A percentile compares a stretch with the other conserved stretches of the same genome.
phyloP scores from a whole-genome alignment of 1,140 invertebrate species.

The Caligus rogercresseyi region DNA sequence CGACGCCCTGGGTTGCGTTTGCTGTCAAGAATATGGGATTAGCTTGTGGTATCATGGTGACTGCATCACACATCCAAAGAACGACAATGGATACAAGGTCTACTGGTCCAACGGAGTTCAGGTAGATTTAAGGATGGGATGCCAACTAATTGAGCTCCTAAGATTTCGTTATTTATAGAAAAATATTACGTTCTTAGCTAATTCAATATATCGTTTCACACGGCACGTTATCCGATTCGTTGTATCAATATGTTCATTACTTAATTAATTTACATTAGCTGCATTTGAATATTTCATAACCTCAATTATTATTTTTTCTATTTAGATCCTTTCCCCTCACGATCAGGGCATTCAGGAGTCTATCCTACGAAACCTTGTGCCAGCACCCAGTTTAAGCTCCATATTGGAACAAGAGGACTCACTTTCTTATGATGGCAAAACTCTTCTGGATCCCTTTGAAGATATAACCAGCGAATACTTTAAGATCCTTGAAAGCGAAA shows the following conservation, averaged over 20 bases:
- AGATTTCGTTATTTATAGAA: conserved; percentile 18
- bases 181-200: neutral
- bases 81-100: conserved; percentile 98
- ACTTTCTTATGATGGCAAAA: conserved; percentile 25
- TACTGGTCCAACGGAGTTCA: conserved; percentile 89
- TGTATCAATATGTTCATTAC: too few species aligned
- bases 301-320: neutral
- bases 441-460: conserved; percentile 33
- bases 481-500: conserved; percentile 34
- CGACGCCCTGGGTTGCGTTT: conserved; percentile 86
- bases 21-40: conserved; percentile 47
- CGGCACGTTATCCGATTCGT: too few species aligned
- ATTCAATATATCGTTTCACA: neutral
- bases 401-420: conserved; percentile 19
- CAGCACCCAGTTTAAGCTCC: conserved; percentile 42
- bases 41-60: conserved; percentile 78
- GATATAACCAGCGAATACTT: conserved; percentile 46
- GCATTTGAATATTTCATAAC: too few species aligned
- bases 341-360: conserved; percentile 65
- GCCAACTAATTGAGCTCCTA: too few species aligned
- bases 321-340: conserved; percentile 74
- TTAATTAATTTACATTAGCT: too few species aligned
- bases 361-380: conserved; percentile 59
- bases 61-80: conserved; percentile 94
- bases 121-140: too few species aligned